Evolutionary conservation across 1,140 invertebrate genomes (phyloP), one percentile per base, ranked within the genome.

Genomic region (Bombus polaris): DNA sequence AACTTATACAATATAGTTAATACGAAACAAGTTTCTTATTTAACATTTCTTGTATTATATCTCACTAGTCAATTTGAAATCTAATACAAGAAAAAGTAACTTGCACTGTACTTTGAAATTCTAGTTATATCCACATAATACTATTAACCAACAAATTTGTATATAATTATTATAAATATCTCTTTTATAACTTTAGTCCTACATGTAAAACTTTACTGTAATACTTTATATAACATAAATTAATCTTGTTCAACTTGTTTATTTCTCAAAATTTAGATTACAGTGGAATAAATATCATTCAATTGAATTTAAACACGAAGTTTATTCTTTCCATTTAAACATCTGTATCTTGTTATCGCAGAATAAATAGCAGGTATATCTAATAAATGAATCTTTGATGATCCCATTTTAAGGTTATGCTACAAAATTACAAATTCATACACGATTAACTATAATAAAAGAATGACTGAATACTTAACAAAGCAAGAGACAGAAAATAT

Each of bases 341-440:
- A 22, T 62, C 28, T 39, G 5, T 35, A 44, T 79, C 5, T 35
- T n/a, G 35, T 13, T 15, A 42, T 12, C 13, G 4, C 6, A 13
- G 6, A 75, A 75, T 2, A 39, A 57, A 42, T 8, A 39, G 25
- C 15, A 35, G 13, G 44, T 66, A 47, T 28, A 53, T 53, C 32
- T 39, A 53, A 18, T 22, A 66, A 66, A 44, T 32, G 12, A 42
- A 53, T 32, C 3, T 62, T 10, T 37, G 9, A 12, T 39, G 8
- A 72, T 25, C 39, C 37, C 3, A 42, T 53, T 68, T 88, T 59
- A 53, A 89, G 75, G 81, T 89, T 87, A 84, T 59, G 10, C 57
- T 15, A 28, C 9, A 57, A n/a, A 37, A 25, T 75, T 22, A 9
- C 32, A 57, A 39, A 39, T 65, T 62, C 18, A 0, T 1, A 25